Percentiles rank a stretch among this genome's conserved stretches.
phyloP scores from a whole-genome alignment of 2,113 vertebrate species.

The Salvator merianae region DNA sequence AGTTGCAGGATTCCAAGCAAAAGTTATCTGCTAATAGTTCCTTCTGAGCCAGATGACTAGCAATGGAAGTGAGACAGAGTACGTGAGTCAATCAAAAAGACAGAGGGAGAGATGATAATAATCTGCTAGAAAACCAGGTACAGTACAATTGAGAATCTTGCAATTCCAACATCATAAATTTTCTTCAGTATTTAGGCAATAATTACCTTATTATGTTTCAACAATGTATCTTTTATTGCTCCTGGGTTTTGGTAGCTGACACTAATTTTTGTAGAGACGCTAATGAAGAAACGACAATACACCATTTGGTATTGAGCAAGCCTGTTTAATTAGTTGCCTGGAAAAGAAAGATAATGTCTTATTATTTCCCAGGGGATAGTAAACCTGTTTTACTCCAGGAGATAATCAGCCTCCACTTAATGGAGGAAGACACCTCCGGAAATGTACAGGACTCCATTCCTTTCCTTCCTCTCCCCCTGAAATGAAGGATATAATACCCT shows the following conservation, averaged over 20 bases:
- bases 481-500: constrained; percentile 38
- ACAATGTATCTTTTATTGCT: constrained; percentile 40
- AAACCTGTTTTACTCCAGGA: constrained; percentile 52
- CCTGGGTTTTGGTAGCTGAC: constrained; percentile 35
- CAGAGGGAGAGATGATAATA: not conserved
- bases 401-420: constrained; percentile 48
- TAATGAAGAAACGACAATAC: constrained; percentile 47
- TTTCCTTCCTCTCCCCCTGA: constrained; percentile 28
- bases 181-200: constrained; percentile 50
- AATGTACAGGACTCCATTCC: constrained; percentile 32
- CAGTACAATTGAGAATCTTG: constrained; percentile 26
- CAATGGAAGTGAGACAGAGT: not conserved
- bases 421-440: constrained; percentile 39
- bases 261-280: constrained; percentile 53
- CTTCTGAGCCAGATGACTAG: not conserved
- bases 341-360: constrained; percentile 53
- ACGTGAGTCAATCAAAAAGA: constrained; percentile 14
- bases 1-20: not conserved
- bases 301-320: constrained; percentile 32
- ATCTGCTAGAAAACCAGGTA: constrained; percentile 25
- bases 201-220: constrained; percentile 55
- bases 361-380: constrained; percentile 49
- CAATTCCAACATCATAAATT: not conserved
- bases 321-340: constrained; percentile 54
- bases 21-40: not conserved